Evolutionary conservation across 2,113 vertebrate genomes (phyloP).

Genomic region (Phasianus colchicus): DNA sequence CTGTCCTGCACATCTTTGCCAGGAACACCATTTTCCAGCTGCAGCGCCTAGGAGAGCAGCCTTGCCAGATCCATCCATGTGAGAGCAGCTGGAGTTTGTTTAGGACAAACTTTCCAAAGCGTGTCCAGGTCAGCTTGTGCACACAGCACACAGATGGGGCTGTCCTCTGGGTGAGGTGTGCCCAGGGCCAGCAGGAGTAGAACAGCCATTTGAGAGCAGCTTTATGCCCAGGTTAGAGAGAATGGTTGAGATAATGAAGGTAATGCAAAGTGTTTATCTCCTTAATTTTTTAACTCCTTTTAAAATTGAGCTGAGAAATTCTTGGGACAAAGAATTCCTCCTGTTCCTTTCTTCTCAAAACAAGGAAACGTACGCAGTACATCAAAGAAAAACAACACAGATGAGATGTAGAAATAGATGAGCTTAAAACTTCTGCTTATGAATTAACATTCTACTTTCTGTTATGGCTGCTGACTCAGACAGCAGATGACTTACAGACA

Average conservation of each 20-base stretch:
- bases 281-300: background rate
- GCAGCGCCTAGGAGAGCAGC: background rate
- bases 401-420: background rate
- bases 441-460: background rate
- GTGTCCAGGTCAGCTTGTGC: background rate
- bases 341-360: fast-evolving
- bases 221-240: background rate
- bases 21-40: background rate
- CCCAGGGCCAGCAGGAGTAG: background rate
- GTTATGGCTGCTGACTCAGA: background rate
- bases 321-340: background rate
- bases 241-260: background rate
- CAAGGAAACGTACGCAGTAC: background rate
- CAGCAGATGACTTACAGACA: fast-evolving
- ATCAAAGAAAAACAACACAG: background rate
- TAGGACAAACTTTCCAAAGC: background rate
- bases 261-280: background rate
- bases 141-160: background rate
- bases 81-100: background rate
- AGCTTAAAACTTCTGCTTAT: background rate
- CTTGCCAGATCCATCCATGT: background rate
- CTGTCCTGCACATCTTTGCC: background rate
- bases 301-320: background rate
- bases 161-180: background rate
- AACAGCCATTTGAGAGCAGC: background rate